These are phyloP conservation scores for Iselma pallidipennis DNA, from an alignment of 2,888 invertebrate genomes.

Conservation along the genomic window DNA sequence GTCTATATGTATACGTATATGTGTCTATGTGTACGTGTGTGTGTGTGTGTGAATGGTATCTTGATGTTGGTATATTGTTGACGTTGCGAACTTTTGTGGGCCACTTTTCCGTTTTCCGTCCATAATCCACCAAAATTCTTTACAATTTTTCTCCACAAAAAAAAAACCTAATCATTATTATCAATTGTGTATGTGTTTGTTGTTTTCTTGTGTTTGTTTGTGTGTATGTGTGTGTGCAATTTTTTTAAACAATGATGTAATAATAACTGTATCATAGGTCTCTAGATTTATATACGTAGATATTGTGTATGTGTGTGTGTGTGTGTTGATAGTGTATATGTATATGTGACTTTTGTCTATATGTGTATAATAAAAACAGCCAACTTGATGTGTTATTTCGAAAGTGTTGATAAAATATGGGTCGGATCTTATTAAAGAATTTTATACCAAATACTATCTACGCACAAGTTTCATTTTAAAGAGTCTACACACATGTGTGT, in stretches of 20 bases:
- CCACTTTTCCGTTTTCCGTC: slow-evolving; percentile 10
- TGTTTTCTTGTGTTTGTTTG: slow-evolving; percentile 27
- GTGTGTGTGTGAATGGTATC: slow-evolving; percentile 5
- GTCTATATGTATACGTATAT: slow-evolving; percentile 34
- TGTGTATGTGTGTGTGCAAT: slow-evolving; percentile 17
- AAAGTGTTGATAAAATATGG: background rate
- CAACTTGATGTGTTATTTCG: background rate
- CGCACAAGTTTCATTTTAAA: too few relatives aligned
- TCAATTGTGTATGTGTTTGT: background rate
- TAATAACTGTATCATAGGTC: slow-evolving; percentile 33
- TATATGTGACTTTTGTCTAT: background rate
- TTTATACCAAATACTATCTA: too few relatives aligned
- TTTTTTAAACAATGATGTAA: slow-evolving; percentile 47
- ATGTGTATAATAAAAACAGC: background rate
- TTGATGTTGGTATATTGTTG: slow-evolving; percentile 17
- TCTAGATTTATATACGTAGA: slow-evolving; percentile 8
- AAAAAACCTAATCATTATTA: too few relatives aligned
- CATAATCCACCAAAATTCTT: too few relatives aligned
- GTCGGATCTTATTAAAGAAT: background rate
- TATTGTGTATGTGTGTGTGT: background rate
- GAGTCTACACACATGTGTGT: too few relatives aligned
- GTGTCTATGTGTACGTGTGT: slow-evolving; percentile 40
- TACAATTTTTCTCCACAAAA: too few relatives aligned
- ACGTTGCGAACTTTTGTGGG: slow-evolving; percentile 30
- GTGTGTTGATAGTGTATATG: background rate